Percentiles rank a stretch among this genome's conserved stretches.
These are phyloP conservation scores for Hartigia nigra DNA, from an alignment of 2,888 invertebrate genomes.

Conservation along the genomic window DNA sequence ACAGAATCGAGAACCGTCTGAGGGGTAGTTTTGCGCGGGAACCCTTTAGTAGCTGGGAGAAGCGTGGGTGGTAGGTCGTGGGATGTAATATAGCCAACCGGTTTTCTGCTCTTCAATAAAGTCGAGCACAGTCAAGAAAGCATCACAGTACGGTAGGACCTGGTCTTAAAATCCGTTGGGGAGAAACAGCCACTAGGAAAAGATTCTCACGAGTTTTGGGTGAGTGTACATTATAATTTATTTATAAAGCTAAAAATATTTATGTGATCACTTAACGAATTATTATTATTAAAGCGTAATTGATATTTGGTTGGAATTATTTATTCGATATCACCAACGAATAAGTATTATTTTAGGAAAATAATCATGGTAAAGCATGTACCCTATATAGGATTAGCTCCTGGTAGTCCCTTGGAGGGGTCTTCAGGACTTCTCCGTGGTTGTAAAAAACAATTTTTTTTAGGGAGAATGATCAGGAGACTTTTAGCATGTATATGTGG, in stretches of 20 bases:
- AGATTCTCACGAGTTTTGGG: not conserved
- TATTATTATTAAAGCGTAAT: not conserved
- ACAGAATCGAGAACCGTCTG: not conserved
- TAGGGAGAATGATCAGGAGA: not conserved
- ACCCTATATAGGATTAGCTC: no score
- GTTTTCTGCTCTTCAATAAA: not conserved
- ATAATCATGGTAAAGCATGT: no score
- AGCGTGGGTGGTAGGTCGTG: constrained; percentile 1
- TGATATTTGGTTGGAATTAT: not conserved
- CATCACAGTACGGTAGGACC: not conserved
- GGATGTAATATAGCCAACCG: not conserved
- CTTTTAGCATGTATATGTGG: not conserved
- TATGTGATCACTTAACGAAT: not conserved
- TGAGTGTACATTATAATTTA: not conserved
- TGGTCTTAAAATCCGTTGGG: not conserved
- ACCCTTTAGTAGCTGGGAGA: constrained; percentile 2
- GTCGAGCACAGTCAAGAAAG: not conserved
- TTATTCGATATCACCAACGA: not conserved
- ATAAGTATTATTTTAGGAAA: not conserved
- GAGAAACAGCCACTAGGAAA: not conserved
- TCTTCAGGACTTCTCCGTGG: no score
- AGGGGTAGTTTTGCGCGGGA: constrained; percentile 10
- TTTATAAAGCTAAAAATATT: not conserved
- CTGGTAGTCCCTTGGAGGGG: no score
- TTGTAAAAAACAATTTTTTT: not conserved